A percentile compares a stretch with the other conserved stretches of the same genome.
Conservation (phyloP, 2,888 invertebrate genomes). For the Linyphia triangularis region DNA sequence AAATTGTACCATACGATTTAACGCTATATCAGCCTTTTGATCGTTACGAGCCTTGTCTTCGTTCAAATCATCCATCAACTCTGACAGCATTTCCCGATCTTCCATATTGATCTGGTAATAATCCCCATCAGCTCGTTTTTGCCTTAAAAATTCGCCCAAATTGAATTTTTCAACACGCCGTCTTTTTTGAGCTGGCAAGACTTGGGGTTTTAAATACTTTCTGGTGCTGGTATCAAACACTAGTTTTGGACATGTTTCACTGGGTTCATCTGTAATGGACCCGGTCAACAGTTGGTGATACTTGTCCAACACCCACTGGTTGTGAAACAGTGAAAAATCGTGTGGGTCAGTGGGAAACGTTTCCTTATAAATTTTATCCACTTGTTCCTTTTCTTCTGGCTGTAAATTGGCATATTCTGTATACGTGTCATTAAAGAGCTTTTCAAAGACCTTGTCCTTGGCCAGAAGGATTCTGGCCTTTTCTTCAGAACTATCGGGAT, state of each 20-base stretch:
- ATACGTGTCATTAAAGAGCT: background rate
- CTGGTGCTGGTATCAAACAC: background rate
- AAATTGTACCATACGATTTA: background rate
- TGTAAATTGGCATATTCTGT: background rate
- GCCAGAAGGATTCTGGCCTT: background rate
- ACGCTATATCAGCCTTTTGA: background rate
- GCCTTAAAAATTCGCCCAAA: background rate
- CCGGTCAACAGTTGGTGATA: background rate
- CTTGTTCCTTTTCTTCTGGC: background rate
- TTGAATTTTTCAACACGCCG: background rate
- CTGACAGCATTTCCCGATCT: background rate
- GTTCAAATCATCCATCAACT: background rate
- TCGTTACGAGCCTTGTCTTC: slow-evolving; percentile 7
- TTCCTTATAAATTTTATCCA: background rate
- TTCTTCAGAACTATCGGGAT: background rate
- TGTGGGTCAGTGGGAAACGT: background rate
- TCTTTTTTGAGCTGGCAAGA: background rate
- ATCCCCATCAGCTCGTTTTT: background rate
- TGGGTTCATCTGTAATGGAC: background rate
- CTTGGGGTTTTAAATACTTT: background rate
- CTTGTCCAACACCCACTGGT: background rate
- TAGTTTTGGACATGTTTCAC: background rate
- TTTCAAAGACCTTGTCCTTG: background rate
- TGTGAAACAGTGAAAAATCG: background rate
- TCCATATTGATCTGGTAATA: background rate